Percentiles rank a stretch among this genome's conserved stretches.
Conservation (phyloP, 92 coral and sea anemone species). For the Palythoa grandis region DNA sequence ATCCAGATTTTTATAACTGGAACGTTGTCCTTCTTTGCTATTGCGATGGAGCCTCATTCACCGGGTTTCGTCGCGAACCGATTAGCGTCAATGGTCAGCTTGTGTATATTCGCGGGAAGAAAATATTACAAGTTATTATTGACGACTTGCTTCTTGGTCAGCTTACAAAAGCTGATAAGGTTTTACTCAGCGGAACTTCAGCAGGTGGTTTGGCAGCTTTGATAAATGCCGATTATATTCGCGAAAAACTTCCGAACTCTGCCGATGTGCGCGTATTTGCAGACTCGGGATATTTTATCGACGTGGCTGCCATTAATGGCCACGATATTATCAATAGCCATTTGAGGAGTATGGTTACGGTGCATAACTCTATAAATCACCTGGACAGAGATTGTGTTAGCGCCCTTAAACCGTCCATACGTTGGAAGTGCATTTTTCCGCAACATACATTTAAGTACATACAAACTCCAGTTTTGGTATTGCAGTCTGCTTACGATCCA, state of each 20-base stretch:
- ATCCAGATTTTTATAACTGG: slow-evolving; percentile 90
- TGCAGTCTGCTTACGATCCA: slow-evolving; percentile 96
- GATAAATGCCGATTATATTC: slow-evolving; percentile 93
- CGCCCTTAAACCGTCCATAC: slow-evolving; percentile 56
- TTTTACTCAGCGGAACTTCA: slow-evolving; percentile 88
- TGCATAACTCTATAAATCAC: slow-evolving; percentile 79
- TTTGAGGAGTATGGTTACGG: slow-evolving; percentile 77
- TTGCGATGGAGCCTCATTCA: slow-evolving; percentile 87
- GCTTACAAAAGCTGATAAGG: slow-evolving; percentile 69
- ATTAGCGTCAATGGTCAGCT: slow-evolving; percentile 69
- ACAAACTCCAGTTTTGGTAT: slow-evolving; percentile 84
- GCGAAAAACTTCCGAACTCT: slow-evolving; percentile 69
- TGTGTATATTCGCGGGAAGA: slow-evolving; percentile 80
- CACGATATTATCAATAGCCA: slow-evolving; percentile 70
- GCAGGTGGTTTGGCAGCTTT: slow-evolving; percentile 93
- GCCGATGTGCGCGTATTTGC: slow-evolving; percentile 87
- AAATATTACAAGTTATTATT: slow-evolving; percentile 79
- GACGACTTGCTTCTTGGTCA: slow-evolving; percentile 72
- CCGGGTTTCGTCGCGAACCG: slow-evolving; percentile 80
- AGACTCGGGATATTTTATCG: slow-evolving; percentile 94
- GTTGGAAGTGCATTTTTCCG: slow-evolving; percentile 96
- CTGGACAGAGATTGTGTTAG: slow-evolving; percentile 79
- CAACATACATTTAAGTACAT: slow-evolving; percentile 82
- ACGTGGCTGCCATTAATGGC: slow-evolving; percentile 74
- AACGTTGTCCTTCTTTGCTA: slow-evolving; percentile 80